A percentile compares a stretch with the other conserved stretches of the same genome.
Evolutionary conservation across 2,888 invertebrate species (phyloP).

Genomic region (Rhamnusium bicolor): DNA sequence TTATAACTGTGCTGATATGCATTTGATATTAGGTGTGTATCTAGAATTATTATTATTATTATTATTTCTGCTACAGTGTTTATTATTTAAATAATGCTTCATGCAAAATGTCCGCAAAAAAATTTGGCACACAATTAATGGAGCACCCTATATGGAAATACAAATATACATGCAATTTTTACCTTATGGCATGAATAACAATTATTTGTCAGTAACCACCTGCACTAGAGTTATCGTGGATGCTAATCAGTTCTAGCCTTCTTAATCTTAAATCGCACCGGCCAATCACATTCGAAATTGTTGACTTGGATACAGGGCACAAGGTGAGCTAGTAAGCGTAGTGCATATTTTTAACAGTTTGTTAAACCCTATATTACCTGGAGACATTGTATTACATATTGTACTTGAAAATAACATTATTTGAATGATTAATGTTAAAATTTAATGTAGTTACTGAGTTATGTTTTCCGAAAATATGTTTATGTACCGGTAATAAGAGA

Average conservation of each 20-base stretch:
- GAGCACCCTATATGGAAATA: no score
- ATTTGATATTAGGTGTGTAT: no score
- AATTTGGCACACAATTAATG: no score
- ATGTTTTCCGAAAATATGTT: no score
- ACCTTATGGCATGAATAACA: no score
- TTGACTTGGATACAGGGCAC: slow-evolving; percentile 22
- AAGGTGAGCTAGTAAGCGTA: slow-evolving; percentile 23
- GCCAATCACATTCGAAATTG: slow-evolving; percentile 24
- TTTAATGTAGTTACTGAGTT: neutral
- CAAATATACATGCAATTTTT: no score
- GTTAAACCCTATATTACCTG: neutral
- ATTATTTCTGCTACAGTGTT: no score
- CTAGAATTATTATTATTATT: no score
- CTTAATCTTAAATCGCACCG: slow-evolving; percentile 19
- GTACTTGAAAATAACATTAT: neutral
- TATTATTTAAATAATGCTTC: no score
- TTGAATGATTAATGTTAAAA: neutral
- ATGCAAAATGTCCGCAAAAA: no score
- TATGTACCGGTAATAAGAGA: neutral
- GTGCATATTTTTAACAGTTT: slow-evolving; percentile 1
- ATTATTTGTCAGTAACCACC: neutral
- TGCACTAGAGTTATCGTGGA: neutral
- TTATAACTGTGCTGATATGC: no score
- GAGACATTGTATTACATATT: neutral
- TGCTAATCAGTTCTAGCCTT: slow-evolving; percentile 40